Evolutionary conservation across 92 coral and sea anemone genomes (phyloP).

Genomic region (Porites divaricata): DNA sequence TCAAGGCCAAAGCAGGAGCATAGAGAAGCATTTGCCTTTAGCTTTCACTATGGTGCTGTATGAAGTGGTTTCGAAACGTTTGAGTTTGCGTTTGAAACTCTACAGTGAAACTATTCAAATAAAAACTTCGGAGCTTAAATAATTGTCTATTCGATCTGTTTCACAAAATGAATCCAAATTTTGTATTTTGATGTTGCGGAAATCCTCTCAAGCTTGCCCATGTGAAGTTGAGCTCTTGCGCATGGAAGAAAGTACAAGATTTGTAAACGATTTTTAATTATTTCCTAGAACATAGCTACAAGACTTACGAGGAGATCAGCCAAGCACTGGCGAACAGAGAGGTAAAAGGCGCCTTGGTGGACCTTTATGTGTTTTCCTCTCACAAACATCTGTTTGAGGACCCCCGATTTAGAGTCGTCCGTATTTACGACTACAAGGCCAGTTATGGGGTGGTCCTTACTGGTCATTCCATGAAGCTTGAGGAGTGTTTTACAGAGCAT

Average conservation of each 20-base stretch:
- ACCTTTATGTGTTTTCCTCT: conserved; percentile 72
- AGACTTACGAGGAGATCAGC: conserved; percentile 60
- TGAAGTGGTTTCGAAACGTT: neutral
- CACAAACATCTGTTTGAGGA: conserved; percentile 70
- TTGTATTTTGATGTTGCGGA: too few relatives aligned
- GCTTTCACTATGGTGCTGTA: neutral
- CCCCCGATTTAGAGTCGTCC: conserved; percentile 52
- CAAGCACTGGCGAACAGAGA: conserved; percentile 54
- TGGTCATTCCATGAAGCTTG: conserved; percentile 68
- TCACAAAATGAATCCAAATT: too few relatives aligned
- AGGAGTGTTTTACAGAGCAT: conserved; percentile 57
- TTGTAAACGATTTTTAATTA: neutral
- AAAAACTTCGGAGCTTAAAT: neutral
- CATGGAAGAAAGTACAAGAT: neutral
- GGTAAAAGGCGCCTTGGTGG: conserved; percentile 83
- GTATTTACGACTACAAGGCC: conserved; percentile 54
- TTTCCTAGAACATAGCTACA: conserved; percentile 43
- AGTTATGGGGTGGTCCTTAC: conserved; percentile 78
- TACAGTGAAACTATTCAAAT: neutral
- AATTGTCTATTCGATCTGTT: too few relatives aligned
- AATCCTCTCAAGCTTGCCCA: too few relatives aligned
- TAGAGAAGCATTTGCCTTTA: too few relatives aligned
- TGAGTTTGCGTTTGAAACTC: too few relatives aligned
- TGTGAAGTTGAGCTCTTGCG: neutral
- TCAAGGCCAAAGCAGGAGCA: too few relatives aligned